Base-by-base conservation (phyloP, 1,140 invertebrate genomes). In the Zaprionus tsacasi region DNA sequence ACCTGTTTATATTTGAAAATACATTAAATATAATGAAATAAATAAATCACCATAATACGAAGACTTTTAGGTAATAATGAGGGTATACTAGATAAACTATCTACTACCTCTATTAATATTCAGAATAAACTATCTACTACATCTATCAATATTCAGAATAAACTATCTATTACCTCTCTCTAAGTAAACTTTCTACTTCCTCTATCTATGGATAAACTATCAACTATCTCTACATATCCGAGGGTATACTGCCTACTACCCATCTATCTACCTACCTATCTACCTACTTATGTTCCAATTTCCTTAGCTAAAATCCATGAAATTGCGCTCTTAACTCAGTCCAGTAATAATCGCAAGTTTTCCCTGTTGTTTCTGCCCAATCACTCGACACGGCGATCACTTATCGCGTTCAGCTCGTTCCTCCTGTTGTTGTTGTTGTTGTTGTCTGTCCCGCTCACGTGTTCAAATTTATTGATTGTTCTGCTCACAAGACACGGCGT, bases 391-490 rank as follows among this genome's bases (percentile, higher is more conserved):
- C 76, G 69, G 82, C 76, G 82, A 85, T 83, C 82, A 87, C 83
- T 82, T 88, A 87, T 87, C 79, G 83, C 79, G 65, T 61, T 75
- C 55, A 40, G 45, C 38, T 71, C 72, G 43, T 70, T 70, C 76
- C 52, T 63, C 73, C 63, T 67, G 69, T 63, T 76, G 57, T 56
- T 67, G 70, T 63, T 61, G 60, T 56, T 52, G 67, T 69, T 79
- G 56, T 69, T 77, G 81, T 83, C 60, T 38, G 82, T 75, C 74
- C 82, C 82, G 89, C 78, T 91, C 83, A 91, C 89, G 89, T 91
- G 89, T 91, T 91, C 78, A 91, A 91, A 91, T 91, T 91, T 91
- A 91, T 91, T 91, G 89, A 91, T 91, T 91, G 81, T 89, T 88
- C 79, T 78, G 78, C 73, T 82, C 71, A 85, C 85, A 85, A 90